Percentiles rank a stretch among this genome's conserved stretches.
phyloP scores from a whole-genome alignment of 2,888 invertebrate species.

The Himalopsyche japonica region DNA sequence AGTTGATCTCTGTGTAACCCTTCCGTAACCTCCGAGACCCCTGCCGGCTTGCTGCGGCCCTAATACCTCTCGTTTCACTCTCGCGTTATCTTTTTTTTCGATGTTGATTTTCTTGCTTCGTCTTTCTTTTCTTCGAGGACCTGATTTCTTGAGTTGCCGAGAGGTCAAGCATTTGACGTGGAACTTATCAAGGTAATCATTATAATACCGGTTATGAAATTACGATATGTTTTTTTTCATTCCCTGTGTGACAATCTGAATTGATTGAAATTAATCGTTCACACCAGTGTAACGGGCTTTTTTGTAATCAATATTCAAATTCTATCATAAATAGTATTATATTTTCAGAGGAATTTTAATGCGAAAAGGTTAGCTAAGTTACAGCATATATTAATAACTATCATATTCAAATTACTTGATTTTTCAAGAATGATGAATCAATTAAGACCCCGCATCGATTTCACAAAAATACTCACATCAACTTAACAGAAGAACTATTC shows the following conservation, averaged over 20 bases:
- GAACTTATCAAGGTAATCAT: not conserved
- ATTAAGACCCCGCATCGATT: no score
- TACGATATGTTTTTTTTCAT: not conserved
- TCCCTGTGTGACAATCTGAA: not conserved
- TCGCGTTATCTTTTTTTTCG: conserved; percentile 3
- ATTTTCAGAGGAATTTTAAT: not conserved
- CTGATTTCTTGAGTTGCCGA: not conserved
- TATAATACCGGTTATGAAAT: not conserved
- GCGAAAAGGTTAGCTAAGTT: not conserved
- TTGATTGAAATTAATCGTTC: not conserved
- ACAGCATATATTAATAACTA: no score
- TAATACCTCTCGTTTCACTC: conserved; percentile 20
- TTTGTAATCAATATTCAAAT: not conserved
- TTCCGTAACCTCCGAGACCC: conserved; percentile 32
- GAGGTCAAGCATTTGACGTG: not conserved
- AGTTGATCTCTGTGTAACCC: conserved; percentile 37
- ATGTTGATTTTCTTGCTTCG: conserved; percentile 15
- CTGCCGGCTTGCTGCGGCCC: conserved; percentile 26
- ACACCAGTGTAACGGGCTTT: not conserved
- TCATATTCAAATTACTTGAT: no score
- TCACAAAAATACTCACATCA: no score
- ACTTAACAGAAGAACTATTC: no score
- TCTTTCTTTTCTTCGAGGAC: conserved; percentile 6
- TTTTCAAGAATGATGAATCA: no score
- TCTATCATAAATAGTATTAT: not conserved